These are phyloP conservation scores for Hepsetus odoe DNA, from an alignment of 2,113 vertebrate genomes.

Conservation along the genomic window DNA sequence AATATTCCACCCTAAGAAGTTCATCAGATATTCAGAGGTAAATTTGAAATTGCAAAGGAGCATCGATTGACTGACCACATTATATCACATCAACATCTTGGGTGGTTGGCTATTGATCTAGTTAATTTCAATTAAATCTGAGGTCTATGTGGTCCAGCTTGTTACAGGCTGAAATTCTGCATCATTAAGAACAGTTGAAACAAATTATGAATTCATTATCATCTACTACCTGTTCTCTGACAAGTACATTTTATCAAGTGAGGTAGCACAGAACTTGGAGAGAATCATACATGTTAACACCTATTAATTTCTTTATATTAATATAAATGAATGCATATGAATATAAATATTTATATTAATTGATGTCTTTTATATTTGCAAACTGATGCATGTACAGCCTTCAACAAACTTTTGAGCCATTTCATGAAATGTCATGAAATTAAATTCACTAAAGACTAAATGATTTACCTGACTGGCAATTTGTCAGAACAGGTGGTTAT, in stretches of 20 bases:
- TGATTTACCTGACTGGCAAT: too few species aligned
- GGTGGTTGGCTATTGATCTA: slow-evolving; percentile 26
- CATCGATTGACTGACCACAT: slow-evolving; percentile 25
- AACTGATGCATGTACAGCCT: too few species aligned
- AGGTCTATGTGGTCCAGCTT: not conserved
- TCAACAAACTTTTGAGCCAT: too few species aligned
- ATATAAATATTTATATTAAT: too few species aligned
- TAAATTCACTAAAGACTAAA: too few species aligned
- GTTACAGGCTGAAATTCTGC: not conserved
- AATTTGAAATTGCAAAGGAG: not conserved
- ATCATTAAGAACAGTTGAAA: not conserved
- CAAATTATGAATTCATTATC: not conserved
- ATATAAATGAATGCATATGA: too few species aligned
- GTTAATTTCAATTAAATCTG: not conserved
- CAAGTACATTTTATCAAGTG: not conserved
- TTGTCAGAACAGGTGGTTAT: too few species aligned
- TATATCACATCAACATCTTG: slow-evolving; percentile 17
- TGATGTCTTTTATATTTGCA: too few species aligned
- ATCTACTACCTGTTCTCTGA: not conserved
- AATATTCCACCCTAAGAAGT: not conserved
- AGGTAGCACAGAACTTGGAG: not conserved
- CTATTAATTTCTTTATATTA: too few species aligned
- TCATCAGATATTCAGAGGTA: not conserved
- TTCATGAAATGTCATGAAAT: too few species aligned
- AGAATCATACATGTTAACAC: too few species aligned